Evolutionary conservation across 2,113 vertebrate species (phyloP), one percentile per base, ranked within the genome.

Genomic region (Nipponia nippon): DNA sequence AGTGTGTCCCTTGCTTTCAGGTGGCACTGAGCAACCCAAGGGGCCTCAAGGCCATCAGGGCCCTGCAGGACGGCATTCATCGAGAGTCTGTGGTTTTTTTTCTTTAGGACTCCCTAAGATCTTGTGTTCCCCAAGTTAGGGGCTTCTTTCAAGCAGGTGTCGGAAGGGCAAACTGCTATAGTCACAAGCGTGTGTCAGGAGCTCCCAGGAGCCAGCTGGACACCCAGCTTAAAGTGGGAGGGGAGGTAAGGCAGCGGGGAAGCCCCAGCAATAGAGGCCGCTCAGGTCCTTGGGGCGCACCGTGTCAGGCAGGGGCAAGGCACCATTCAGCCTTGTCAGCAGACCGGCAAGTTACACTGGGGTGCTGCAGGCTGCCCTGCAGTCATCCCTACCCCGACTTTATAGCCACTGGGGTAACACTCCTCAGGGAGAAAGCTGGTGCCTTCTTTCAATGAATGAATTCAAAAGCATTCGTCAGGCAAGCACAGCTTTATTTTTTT

Each of bases 381-480:
- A 3, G 5, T 23, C 53, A n/a, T 12, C 55, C 13, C 29, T 17
- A 34, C 16, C 40, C 18, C 0, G 1, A 30, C 22, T 50, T 46
- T 16, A 66, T 0, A 34, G 32, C 25, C 17, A 21, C 27, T 0
- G 5, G 6, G 5, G 20, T 6, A 61, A 55, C 52, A 38, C 5
- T 21, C 58, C 32, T 12, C 11, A 11, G 12, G 15, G 7, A 18
- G 10, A 46, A 73, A 66, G 11, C 18, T 16, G 30, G 9, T 7
- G 32, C 29, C 59, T 34, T 44, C 36, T 66, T 70, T 19, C 55
- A 58, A 7, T 17, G 34, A 22, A 10, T 10, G 10, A 70, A 62
- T 13, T 40, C 19, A 30, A 62, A 76, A 42, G 11, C 42, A 65
- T 19, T 14, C 36, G 61, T 2, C 16, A 20, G 36, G 32, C 76